These are phyloP conservation scores for Trichoplusia ni DNA, from an alignment of 1,140 invertebrate genomes.

Conservation along the genomic window DNA sequence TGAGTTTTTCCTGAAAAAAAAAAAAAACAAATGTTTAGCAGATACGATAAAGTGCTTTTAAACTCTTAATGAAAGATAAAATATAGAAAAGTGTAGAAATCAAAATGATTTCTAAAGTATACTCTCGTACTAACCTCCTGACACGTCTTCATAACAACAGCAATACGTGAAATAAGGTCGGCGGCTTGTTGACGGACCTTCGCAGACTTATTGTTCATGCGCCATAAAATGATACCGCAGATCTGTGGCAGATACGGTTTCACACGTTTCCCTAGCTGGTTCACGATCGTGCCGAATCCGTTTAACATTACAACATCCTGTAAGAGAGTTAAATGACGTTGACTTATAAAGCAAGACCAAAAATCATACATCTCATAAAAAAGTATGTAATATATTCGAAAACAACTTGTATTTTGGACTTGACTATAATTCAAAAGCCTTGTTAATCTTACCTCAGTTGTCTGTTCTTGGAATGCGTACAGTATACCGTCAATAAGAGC, in stretches of 20 bases:
- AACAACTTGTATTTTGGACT: conserved; percentile 12
- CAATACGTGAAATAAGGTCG: conserved; percentile 98
- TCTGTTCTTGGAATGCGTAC: conserved; percentile 99
- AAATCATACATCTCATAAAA: not conserved
- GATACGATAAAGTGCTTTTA: not conserved
- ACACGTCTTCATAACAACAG: conserved; percentile 99
- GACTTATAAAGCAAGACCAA: not conserved
- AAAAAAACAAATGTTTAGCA: not conserved
- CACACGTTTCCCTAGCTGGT: conserved; percentile 97
- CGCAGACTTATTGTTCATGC: conserved; percentile 99
- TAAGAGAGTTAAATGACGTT: not conserved
- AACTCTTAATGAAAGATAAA: no score
- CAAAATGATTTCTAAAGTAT: no score
- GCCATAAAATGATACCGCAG: conserved; percentile 99
- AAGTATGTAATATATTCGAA: not conserved
- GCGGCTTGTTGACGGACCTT: conserved; percentile 99
- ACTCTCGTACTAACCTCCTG: conserved; percentile 91
- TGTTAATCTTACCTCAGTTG: conserved; percentile 92
- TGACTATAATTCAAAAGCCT: not conserved
- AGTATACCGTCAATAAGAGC: conserved; percentile 99
- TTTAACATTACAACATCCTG: conserved; percentile 99
- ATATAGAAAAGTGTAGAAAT: not conserved
- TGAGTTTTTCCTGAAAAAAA: conserved; percentile 93
- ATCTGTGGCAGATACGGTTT: conserved; percentile 99
- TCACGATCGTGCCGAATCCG: conserved; percentile 99